These are phyloP conservation scores for Aphidoletes aphidimyza DNA, from an alignment of 2,888 invertebrate genomes.

Conservation along the genomic window DNA sequence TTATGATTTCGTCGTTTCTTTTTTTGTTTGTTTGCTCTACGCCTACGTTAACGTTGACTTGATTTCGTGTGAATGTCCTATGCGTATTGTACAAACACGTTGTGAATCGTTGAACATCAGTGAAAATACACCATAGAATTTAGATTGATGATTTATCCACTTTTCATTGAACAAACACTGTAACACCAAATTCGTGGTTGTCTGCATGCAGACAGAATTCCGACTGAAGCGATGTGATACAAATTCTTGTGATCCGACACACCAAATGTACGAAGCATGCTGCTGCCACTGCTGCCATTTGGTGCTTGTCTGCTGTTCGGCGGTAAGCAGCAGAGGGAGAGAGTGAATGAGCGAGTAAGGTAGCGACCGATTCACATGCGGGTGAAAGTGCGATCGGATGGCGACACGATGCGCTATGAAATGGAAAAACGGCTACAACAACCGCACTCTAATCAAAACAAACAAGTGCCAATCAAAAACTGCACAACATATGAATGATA, in stretches of 20 bases:
- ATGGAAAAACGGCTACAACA: background rate
- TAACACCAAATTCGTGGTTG: conserved; percentile 2
- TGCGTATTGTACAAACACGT: background rate
- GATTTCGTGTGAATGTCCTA: background rate
- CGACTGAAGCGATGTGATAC: conserved; percentile 38
- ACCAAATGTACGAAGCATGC: background rate
- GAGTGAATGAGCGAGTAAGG: too few relatives aligned
- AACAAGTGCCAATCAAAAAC: conserved; percentile 40
- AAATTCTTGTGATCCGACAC: conserved; percentile 37
- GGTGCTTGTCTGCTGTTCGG: too few relatives aligned
- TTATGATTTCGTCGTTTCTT: too few relatives aligned
- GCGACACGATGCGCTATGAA: background rate
- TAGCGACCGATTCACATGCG: conserved; percentile 14
- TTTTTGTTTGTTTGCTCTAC: too few relatives aligned
- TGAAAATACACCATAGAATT: too few relatives aligned
- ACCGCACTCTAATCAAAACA: conserved; percentile 39
- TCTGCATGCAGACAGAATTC: conserved; percentile 51
- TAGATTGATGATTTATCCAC: too few relatives aligned
- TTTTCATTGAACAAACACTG: background rate
- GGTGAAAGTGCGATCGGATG: conserved; percentile 25
- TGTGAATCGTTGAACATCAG: background rate
- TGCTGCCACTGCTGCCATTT: too few relatives aligned
- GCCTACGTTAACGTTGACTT: too few relatives aligned
- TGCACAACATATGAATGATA: conserved; percentile 23
- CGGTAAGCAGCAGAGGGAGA: too few relatives aligned